Percentiles rank a stretch among this genome's conserved stretches.
Evolutionary conservation across 2,888 invertebrate genomes (phyloP).

Genomic region (Podabrus alpinus): DNA sequence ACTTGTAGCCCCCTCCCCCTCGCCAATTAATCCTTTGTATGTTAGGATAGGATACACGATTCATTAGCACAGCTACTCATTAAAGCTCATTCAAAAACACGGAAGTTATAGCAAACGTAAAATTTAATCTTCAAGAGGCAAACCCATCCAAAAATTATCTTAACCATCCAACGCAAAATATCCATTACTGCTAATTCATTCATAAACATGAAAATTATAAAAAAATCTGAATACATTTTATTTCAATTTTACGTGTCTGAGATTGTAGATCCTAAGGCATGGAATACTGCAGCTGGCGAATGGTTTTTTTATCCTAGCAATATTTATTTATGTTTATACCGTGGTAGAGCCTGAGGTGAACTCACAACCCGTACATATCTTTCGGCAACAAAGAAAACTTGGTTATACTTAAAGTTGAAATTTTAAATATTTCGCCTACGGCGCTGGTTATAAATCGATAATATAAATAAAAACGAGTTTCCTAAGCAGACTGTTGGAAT

Average conservation of each 20-base stretch:
- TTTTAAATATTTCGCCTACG: background rate
- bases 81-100: background rate
- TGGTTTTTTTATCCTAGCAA: too few relatives aligned
- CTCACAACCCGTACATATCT: too few relatives aligned
- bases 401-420: background rate
- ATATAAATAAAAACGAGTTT: too few relatives aligned
- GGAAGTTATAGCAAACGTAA: background rate
- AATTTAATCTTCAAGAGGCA: background rate
- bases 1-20: background rate
- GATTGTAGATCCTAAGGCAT: background rate
- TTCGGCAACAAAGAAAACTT: background rate
- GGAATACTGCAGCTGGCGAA: background rate
- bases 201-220: background rate
- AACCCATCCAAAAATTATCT: background rate
- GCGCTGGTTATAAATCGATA: background rate
- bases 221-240: background rate
- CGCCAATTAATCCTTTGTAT: background rate
- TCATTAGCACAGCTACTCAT: background rate
- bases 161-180: background rate
- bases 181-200: background rate
- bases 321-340: background rate
- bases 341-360: too few relatives aligned
- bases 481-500: too few relatives aligned
- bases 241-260: background rate
- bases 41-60: background rate